Conservation (phyloP, 2,888 invertebrate species). For the Melinaea marsaeus region DNA sequence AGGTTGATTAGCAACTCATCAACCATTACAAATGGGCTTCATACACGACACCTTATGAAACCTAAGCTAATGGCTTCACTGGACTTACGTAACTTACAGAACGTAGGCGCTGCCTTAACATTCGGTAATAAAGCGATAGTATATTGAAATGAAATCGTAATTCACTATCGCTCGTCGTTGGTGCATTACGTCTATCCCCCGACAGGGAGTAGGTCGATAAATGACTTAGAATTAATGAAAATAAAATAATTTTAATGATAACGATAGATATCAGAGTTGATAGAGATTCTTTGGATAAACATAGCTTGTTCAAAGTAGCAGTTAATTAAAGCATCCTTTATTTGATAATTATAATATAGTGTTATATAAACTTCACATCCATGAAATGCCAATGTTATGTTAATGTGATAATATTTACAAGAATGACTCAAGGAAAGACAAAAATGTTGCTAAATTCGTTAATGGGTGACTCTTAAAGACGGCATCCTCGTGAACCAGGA, state of each 20-base stretch:
- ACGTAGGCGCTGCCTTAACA: constrained; percentile 50
- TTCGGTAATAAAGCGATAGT: constrained; percentile 24
- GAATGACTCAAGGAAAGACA: not conserved
- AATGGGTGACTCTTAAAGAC: constrained; percentile 63
- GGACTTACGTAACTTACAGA: constrained; percentile 37
- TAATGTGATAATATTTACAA: constrained; percentile 1
- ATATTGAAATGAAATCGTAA: constrained; percentile 41
- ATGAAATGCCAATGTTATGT: not conserved
- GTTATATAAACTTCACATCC: not conserved
- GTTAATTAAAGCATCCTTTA: not conserved
- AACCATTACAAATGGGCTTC: constrained; percentile 25
- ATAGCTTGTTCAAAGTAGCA: constrained; percentile 10
- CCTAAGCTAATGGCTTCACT: constrained; percentile 44
- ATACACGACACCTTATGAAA: constrained; percentile 25
- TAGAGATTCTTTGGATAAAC: constrained; percentile 29
- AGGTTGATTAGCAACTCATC: constrained; percentile 16
- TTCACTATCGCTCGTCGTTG: constrained; percentile 33
- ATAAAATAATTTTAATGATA: constrained; percentile 2
- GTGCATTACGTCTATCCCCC: constrained; percentile 46
- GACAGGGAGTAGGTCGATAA: constrained; percentile 58
- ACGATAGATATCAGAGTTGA: not conserved
- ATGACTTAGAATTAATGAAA: constrained; percentile 28
- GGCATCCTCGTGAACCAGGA: constrained; percentile 75
- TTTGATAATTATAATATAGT: not conserved
- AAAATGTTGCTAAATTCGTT: constrained; percentile 26